phyloP scores from a whole-genome alignment of 2,797 vertebrate genomes.

The Macroramphosus scolopax region DNA sequence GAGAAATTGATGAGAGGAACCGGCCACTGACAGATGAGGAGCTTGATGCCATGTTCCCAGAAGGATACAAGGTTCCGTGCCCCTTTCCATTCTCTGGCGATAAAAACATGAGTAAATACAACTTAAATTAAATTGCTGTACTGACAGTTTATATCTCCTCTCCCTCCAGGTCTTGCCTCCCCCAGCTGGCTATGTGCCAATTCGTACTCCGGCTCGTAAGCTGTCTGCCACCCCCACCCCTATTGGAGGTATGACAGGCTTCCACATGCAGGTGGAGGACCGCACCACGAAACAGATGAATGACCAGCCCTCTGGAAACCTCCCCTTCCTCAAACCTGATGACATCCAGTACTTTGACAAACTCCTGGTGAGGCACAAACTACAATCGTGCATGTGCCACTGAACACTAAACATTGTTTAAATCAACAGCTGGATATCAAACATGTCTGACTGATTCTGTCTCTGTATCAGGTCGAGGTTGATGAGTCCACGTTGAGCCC shows the following conservation, averaged over 20 bases:
- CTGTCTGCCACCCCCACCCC: conserved; percentile 95
- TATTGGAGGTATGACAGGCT: conserved; percentile 96
- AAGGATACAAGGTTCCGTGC: conserved; percentile 91
- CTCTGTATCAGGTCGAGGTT: conserved; percentile 87
- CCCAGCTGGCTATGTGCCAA: conserved; percentile 96
- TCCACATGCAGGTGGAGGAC: conserved; percentile 98
- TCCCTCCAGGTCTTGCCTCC: conserved; percentile 90
- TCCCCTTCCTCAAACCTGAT: conserved; percentile 97
- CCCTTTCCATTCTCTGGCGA: not conserved
- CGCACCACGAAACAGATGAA: conserved; percentile 95
- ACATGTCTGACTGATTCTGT: not conserved
- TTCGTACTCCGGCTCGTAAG: conserved; percentile 96
- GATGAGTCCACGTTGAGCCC: conserved; percentile 97
- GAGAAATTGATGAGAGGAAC: conserved; percentile 97
- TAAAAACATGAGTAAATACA: not conserved
- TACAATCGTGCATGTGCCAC: too few species aligned
- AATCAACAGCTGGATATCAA: too few species aligned
- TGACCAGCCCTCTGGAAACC: conserved; percentile 97
- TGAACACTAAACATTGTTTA: not conserved
- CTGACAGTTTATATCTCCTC: conserved; percentile 3
- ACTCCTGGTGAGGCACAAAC: conserved; percentile 82
- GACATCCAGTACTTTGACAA: conserved; percentile 99
- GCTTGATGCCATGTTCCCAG: conserved; percentile 98
- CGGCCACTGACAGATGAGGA: conserved; percentile 97
- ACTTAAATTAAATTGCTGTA: not conserved